Evolutionary conservation across 1,140 invertebrate species (phyloP).

Genomic region (Drosophila sucinea): DNA sequence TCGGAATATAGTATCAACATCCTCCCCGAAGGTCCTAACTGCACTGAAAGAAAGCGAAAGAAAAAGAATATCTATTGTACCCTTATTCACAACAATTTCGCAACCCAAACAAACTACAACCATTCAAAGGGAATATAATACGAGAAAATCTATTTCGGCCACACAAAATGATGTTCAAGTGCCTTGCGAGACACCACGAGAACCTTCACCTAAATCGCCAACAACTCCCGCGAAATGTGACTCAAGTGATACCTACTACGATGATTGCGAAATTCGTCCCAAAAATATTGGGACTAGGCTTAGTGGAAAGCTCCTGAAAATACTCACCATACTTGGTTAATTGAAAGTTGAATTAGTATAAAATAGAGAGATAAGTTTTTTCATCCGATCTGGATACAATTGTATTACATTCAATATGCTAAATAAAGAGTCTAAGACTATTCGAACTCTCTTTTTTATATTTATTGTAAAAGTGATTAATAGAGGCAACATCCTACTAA

Average conservation of each 20-base stretch:
- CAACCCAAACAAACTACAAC: not conserved
- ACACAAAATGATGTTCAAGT: not conserved
- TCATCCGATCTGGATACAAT: too few relatives aligned
- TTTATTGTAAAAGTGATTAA: too few relatives aligned
- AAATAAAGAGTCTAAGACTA: too few relatives aligned
- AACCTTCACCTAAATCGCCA: not conserved
- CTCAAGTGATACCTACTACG: not conserved
- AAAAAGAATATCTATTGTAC: not conserved
- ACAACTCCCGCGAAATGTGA: not conserved
- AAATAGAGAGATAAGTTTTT: not conserved
- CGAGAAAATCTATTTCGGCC: not conserved
- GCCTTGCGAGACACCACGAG: not conserved
- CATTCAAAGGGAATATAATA: not conserved
- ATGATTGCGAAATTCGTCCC: conserved; percentile 7
- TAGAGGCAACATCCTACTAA: too few relatives aligned
- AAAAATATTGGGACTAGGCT: conserved; percentile 27
- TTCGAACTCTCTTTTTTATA: too few relatives aligned
- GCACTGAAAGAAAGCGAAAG: too few relatives aligned
- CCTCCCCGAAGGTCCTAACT: too few relatives aligned
- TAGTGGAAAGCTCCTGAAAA: conserved; percentile 32
- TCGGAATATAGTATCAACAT: not conserved
- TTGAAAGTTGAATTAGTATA: not conserved
- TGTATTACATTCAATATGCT: too few relatives aligned
- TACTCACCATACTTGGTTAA: conserved; percentile 35
- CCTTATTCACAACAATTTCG: not conserved